Evolutionary conservation across 1,140 invertebrate genomes (phyloP).

Genomic region (Zophobas morio): DNA sequence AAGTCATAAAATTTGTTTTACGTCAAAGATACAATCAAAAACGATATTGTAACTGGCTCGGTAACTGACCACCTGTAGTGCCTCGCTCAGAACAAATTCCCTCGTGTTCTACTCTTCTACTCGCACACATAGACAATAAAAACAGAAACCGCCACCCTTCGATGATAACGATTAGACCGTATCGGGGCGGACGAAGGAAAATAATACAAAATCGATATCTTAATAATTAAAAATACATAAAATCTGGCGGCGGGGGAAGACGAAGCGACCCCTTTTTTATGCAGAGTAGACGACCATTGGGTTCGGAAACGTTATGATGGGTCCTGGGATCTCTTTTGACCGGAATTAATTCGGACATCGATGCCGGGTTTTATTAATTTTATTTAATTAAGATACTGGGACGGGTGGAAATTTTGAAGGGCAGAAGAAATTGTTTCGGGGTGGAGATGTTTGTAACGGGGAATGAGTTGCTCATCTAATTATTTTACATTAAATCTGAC

Average conservation of each 20-base stretch:
- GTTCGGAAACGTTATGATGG: slow-evolving; percentile 11
- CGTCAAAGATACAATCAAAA: slow-evolving; percentile 47
- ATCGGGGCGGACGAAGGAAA: slow-evolving; percentile 45
- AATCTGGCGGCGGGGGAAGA: slow-evolving; percentile 54
- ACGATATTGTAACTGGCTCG: slow-evolving; percentile 48
- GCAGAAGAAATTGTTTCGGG: slow-evolving; percentile 36
- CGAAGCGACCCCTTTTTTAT: slow-evolving; percentile 33
- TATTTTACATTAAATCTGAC: too few relatives aligned
- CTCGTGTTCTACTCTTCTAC: neutral
- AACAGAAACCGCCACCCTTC: slow-evolving; percentile 4
- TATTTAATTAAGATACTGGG: slow-evolving; percentile 40
- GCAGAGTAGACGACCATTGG: slow-evolving; percentile 14
- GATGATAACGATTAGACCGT: slow-evolving; percentile 52
- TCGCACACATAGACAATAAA: slow-evolving; percentile 23
- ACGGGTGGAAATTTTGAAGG: slow-evolving; percentile 17
- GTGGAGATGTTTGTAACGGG: slow-evolving; percentile 1
- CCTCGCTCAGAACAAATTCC: slow-evolving; percentile 35
- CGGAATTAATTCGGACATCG: slow-evolving; percentile 22
- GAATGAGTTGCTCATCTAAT: neutral
- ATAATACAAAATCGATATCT: slow-evolving; percentile 60
- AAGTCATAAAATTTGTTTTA: slow-evolving; percentile 48
- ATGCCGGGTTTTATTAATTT: slow-evolving; percentile 15
- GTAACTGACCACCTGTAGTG: slow-evolving; percentile 49
- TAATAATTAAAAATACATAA: slow-evolving; percentile 62
- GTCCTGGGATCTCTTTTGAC: slow-evolving; percentile 16